These are phyloP conservation scores for Gymnocypris eckloni DNA, from an alignment of 2,797 vertebrate genomes.

Conservation along the genomic window DNA sequence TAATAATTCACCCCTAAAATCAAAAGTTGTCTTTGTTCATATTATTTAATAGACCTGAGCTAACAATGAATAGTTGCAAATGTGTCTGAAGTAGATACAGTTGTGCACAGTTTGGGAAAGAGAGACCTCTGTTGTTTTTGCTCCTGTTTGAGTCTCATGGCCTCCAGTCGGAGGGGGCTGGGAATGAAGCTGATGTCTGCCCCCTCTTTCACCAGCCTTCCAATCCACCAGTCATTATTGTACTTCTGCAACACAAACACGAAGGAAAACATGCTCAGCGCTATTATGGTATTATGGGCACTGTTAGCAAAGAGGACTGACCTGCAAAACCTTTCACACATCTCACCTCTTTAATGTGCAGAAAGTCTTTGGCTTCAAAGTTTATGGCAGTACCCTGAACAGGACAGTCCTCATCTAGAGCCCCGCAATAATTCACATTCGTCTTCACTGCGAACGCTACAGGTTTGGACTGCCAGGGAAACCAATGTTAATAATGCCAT, in stretches of 20 bases:
- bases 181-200: conserved; percentile 96
- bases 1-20: not conserved
- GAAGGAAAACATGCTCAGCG: conserved; percentile 1
- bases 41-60: not conserved
- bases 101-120: not conserved
- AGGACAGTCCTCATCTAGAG: conserved; percentile 94
- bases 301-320: not conserved
- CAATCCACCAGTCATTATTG: conserved; percentile 81
- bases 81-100: not conserved
- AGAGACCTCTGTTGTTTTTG: conserved; percentile 86
- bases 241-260: conserved; percentile 57
- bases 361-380: conserved; percentile 98
- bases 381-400: conserved; percentile 96
- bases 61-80: not conserved
- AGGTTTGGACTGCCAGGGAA: conserved; percentile 85
- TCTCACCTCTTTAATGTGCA: conserved; percentile 97
- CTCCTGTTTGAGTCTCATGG: conserved; percentile 94
- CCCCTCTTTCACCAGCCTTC: conserved; percentile 93
- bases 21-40: not conserved
- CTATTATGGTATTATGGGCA: not conserved
- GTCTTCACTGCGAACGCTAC: conserved; percentile 97
- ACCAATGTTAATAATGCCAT: not conserved
- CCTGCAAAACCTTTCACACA: not conserved
- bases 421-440: conserved; percentile 96
- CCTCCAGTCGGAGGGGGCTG: conserved; percentile 93